phyloP scores from a whole-genome alignment of 1,140 invertebrate genomes.

The Lutraria rhynchaena region DNA sequence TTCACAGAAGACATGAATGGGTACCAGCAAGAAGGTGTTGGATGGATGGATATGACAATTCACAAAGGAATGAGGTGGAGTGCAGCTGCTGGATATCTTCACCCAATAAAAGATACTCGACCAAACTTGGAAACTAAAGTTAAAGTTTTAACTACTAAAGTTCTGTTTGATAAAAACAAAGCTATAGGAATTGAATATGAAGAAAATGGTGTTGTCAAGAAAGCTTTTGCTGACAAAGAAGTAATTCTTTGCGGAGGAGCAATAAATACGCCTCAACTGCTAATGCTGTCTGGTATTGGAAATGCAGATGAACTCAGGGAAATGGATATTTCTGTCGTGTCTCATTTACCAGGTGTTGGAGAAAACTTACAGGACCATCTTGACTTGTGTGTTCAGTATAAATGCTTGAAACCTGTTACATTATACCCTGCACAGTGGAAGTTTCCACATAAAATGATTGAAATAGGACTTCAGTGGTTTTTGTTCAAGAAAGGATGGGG shows the following conservation, averaged over 20 bases:
- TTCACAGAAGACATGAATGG: conserved; percentile 96
- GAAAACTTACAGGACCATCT: conserved; percentile 83
- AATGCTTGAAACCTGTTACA: conserved; percentile 83
- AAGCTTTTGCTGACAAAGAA: conserved; percentile 72
- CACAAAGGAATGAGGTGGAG: conserved; percentile 94
- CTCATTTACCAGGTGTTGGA: conserved; percentile 82
- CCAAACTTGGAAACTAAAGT: conserved; percentile 94
- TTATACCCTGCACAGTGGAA: conserved; percentile 84
- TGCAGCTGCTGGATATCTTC: conserved; percentile 93
- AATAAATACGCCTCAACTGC: conserved; percentile 94
- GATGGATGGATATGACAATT: conserved; percentile 88
- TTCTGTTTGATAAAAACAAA: conserved; percentile 92
- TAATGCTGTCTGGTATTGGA: conserved; percentile 96
- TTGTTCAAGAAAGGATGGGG: conserved; percentile 79
- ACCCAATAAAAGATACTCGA: conserved; percentile 89
- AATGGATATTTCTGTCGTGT: conserved; percentile 84
- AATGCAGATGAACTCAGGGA: conserved; percentile 89
- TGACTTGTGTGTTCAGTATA: conserved; percentile 83
- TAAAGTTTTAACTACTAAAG: conserved; percentile 90
- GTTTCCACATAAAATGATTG: conserved; percentile 84
- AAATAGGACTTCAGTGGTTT: conserved; percentile 84
- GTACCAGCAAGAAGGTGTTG: conserved; percentile 91
- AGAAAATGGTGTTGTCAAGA: conserved; percentile 83
- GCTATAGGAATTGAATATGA: conserved; percentile 94
- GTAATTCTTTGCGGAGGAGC: conserved; percentile 91